phyloP scores from a whole-genome alignment of 2,797 vertebrate species.

The Pagetopsis macropterus region DNA sequence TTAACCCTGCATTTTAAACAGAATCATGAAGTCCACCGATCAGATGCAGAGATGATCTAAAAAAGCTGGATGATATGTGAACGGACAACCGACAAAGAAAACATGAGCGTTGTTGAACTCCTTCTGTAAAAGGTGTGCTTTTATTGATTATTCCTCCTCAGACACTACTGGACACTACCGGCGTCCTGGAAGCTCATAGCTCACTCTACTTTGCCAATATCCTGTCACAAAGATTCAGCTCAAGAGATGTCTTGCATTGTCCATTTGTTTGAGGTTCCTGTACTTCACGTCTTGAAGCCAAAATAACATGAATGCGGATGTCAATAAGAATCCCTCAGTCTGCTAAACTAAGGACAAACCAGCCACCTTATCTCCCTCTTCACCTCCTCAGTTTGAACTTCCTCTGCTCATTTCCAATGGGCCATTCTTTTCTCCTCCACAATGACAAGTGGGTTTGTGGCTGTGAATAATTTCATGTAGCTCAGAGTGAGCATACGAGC shows the following conservation, averaged over 20 bases:
- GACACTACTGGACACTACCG: background rate
- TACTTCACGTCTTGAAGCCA: constrained; percentile 19
- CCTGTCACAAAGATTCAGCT: constrained; percentile 22
- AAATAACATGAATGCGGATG: constrained; percentile 28
- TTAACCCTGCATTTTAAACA: constrained; percentile 1
- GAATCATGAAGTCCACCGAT: background rate
- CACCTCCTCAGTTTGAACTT: constrained; percentile 6
- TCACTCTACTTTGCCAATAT: constrained; percentile 14
- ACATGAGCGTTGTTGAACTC: background rate
- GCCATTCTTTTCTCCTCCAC: constrained; percentile 5
- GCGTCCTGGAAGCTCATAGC: background rate
- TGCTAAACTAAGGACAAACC: constrained; percentile 16
- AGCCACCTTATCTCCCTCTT: constrained; percentile 12
- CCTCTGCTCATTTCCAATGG: constrained; percentile 23
- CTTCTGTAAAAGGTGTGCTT: constrained; percentile 8
- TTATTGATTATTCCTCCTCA: constrained; percentile 21
- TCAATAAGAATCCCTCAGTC: constrained; percentile 25
- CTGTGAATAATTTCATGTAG: constrained; percentile 6
- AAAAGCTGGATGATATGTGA: background rate
- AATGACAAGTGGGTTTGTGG: constrained; percentile 10
- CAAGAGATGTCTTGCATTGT: constrained; percentile 12
- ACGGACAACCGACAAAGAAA: background rate
- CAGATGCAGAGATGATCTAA: constrained; percentile 8
- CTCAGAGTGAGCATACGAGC: constrained; percentile 2
- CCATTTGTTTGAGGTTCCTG: constrained; percentile 15